Percentiles rank a stretch among this genome's conserved stretches.
phyloP scores from a whole-genome alignment of 1,140 invertebrate species.

The Saccostrea cuccullata region DNA sequence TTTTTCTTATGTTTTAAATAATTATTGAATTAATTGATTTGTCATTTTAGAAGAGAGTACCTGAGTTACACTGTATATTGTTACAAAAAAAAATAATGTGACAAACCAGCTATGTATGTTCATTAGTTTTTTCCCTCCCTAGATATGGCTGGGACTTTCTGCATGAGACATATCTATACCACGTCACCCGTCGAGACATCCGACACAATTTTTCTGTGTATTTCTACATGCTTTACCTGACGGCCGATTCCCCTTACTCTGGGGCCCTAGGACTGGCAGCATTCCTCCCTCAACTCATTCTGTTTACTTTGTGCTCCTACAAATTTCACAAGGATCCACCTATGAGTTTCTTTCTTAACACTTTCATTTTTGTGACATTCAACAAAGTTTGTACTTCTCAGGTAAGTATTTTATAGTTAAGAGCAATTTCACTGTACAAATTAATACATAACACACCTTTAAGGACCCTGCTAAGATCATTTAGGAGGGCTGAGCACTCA shows the following conservation, averaged over 20 bases:
- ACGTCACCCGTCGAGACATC: conserved; percentile 91
- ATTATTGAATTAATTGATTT: background rate
- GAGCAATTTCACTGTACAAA: too few relatives aligned
- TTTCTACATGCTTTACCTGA: conserved; percentile 95
- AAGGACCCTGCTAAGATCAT: too few relatives aligned
- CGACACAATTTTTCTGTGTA: conserved; percentile 98
- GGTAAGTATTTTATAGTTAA: conserved; percentile 60
- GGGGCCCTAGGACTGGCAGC: conserved; percentile 83
- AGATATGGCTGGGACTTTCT: conserved; percentile 93
- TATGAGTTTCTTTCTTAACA: conserved; percentile 91
- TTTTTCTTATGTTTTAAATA: background rate
- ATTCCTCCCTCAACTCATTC: conserved; percentile 86
- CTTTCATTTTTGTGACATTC: conserved; percentile 93
- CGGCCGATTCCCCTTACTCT: conserved; percentile 76
- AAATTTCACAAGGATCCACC: conserved; percentile 83
- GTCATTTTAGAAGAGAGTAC: background rate
- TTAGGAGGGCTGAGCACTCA: too few relatives aligned
- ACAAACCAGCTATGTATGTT: background rate
- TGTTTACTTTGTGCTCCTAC: conserved; percentile 71
- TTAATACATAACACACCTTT: too few relatives aligned
- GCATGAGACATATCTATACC: conserved; percentile 96
- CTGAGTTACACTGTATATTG: background rate
- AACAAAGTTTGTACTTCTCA: conserved; percentile 94
- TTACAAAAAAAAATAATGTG: background rate
- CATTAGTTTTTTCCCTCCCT: conserved; percentile 51